Conservation (phyloP, 2,113 vertebrate genomes). For the Trinectes maculatus region DNA sequence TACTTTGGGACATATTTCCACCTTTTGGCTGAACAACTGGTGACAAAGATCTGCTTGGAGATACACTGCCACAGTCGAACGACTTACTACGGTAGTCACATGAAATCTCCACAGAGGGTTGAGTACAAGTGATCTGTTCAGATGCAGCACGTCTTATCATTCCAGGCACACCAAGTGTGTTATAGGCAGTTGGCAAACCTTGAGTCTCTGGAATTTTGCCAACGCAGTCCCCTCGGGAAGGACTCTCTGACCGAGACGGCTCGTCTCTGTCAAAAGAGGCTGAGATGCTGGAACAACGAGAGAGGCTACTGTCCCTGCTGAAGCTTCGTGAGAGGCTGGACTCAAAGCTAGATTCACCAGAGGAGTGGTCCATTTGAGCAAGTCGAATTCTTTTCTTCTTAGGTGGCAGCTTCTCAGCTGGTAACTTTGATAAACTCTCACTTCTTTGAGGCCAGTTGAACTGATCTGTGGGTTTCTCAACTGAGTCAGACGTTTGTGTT, state of each 20-base stretch:
- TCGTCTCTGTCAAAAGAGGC: slow-evolving; percentile 95
- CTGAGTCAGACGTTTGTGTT: slow-evolving; percentile 80
- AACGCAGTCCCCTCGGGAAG: slow-evolving; percentile 81
- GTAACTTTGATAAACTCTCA: slow-evolving; percentile 93
- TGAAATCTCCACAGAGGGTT: slow-evolving; percentile 87
- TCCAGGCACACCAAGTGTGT: slow-evolving; percentile 88
- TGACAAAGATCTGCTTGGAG: slow-evolving; percentile 77
- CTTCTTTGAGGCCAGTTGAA: slow-evolving; percentile 98
- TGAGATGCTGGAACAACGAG: slow-evolving; percentile 93
- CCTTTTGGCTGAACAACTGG: slow-evolving; percentile 77
- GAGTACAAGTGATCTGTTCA: slow-evolving; percentile 91
- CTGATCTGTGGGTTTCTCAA: slow-evolving; percentile 87
- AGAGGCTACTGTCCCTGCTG: slow-evolving; percentile 94
- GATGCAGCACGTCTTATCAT: slow-evolving; percentile 94
- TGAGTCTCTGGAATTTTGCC: slow-evolving; percentile 86
- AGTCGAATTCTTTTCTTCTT: slow-evolving; percentile 98
- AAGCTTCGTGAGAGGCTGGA: slow-evolving; percentile 93
- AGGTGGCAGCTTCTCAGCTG: slow-evolving; percentile 95
- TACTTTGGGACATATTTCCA: slow-evolving; percentile 59
- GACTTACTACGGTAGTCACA: slow-evolving; percentile 95
- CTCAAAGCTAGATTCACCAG: slow-evolving; percentile 92
- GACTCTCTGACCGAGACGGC: slow-evolving; percentile 83
- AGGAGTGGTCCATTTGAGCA: slow-evolving; percentile 95
- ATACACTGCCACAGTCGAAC: slow-evolving; percentile 91
- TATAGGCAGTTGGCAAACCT: slow-evolving; percentile 82